phyloP scores from a whole-genome alignment of 2,888 invertebrate genomes.

The Lithophane socia region DNA sequence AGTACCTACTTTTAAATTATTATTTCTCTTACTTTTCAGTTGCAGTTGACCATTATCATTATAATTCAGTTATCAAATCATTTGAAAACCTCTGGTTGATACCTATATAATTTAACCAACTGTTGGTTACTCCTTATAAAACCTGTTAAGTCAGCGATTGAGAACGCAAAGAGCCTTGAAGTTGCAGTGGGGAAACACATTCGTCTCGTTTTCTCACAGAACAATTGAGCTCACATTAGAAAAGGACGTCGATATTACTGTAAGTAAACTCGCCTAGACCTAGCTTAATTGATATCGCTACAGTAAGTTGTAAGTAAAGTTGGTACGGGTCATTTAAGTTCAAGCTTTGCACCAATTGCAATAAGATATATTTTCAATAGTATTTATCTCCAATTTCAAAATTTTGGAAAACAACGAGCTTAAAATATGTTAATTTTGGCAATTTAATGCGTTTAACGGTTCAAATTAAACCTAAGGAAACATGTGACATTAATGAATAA shows the following conservation, averaged over 20 bases:
- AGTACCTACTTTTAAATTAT: not conserved
- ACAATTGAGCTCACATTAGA: conserved; percentile 62
- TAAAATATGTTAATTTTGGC: conserved; percentile 75
- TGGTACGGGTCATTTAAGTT: conserved; percentile 63
- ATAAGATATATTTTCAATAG: conserved; percentile 70
- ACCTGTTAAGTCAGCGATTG: conserved; percentile 88
- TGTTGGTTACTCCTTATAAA: conserved; percentile 78
- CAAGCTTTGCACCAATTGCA: conserved; percentile 45
- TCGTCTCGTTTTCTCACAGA: conserved; percentile 73
- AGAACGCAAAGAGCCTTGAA: conserved; percentile 76
- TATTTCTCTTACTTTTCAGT: not conserved
- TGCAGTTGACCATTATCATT: not conserved
- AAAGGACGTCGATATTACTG: conserved; percentile 70
- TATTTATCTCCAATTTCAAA: conserved; percentile 80
- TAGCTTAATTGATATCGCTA: conserved; percentile 72
- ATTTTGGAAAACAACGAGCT: conserved; percentile 74
- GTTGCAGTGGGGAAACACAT: conserved; percentile 67
- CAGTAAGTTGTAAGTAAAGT: conserved; percentile 71
- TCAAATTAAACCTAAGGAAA: conserved; percentile 50
- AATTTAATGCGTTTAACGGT: conserved; percentile 61
- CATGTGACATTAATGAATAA: conserved; percentile 38
- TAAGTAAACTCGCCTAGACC: conserved; percentile 78
- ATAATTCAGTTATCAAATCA: not conserved
- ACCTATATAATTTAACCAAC: conserved; percentile 54
- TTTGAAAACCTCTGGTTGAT: conserved; percentile 7